Evolutionary conservation across 2,797 vertebrate genomes (phyloP).

Genomic region (Epinephelus malabaricus): DNA sequence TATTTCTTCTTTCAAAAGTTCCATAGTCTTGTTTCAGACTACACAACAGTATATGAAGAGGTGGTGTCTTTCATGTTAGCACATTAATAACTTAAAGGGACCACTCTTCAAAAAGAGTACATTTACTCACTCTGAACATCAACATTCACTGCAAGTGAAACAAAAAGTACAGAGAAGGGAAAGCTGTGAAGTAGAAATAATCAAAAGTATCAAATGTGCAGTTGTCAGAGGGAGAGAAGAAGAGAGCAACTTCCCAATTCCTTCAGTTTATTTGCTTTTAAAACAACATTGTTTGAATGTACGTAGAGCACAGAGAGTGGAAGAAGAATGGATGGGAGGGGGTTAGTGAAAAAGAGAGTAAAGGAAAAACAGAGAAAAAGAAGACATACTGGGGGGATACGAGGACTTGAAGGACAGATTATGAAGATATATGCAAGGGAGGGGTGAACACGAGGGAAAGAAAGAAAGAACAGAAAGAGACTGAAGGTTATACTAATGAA

Average conservation of each 20-base stretch:
- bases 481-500: slow-evolving; percentile 72
- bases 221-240: not conserved
- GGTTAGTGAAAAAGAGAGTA: not conserved
- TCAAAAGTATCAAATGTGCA: slow-evolving; percentile 1
- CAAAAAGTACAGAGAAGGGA: not conserved
- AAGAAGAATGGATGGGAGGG: not conserved
- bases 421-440: slow-evolving; percentile 64
- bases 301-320: not conserved
- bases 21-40: not conserved
- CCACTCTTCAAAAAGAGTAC: not conserved
- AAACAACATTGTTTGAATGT: not conserved
- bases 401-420: slow-evolving; percentile 63
- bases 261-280: slow-evolving; percentile 8
- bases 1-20: not conserved
- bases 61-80: slow-evolving; percentile 2
- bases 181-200: slow-evolving; percentile 16
- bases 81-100: slow-evolving; percentile 16
- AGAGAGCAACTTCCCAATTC: not conserved
- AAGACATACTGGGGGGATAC: slow-evolving; percentile 37
- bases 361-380: not conserved
- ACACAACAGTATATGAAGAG: not conserved
- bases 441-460: slow-evolving; percentile 34
- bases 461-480: slow-evolving; percentile 48
- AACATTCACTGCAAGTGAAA: slow-evolving; percentile 7
- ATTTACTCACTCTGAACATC: slow-evolving; percentile 3